These are phyloP conservation scores for Heliothis virescens DNA, from an alignment of 1,140 invertebrate genomes.

Conservation along the genomic window DNA sequence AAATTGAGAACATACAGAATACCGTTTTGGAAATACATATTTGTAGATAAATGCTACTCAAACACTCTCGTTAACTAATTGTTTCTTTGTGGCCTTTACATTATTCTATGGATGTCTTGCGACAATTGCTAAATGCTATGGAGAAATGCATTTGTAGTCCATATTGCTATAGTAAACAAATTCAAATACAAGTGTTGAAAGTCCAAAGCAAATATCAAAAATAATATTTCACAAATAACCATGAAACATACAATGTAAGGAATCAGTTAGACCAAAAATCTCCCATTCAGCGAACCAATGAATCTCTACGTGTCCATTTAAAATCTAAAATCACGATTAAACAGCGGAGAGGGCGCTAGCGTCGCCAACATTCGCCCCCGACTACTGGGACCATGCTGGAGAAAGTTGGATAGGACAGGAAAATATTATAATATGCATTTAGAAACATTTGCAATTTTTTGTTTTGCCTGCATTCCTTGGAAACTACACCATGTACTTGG, in stretches of 20 bases:
- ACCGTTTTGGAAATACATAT: too few species aligned
- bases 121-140: too few species aligned
- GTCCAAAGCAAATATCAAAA: too few species aligned
- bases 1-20: too few species aligned
- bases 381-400: slow-evolving; percentile 19
- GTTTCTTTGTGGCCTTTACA: too few species aligned
- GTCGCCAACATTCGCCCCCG: slow-evolving; percentile 53
- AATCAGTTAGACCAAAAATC: slow-evolving; percentile 46
- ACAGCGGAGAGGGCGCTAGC: slow-evolving; percentile 54
- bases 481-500: too few species aligned
- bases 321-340: slow-evolving; percentile 58
- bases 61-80: too few species aligned
- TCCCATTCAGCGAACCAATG: slow-evolving; percentile 45
- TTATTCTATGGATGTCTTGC: too few species aligned
- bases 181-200: too few species aligned
- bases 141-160: too few species aligned
- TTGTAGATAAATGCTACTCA: too few species aligned
- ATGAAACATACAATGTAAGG: slow-evolving; percentile 16
- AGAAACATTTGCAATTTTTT: background rate
- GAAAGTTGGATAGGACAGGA: background rate
- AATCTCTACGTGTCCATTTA: slow-evolving; percentile 55
- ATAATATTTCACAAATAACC: slow-evolving; percentile 7
- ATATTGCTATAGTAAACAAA: background rate
- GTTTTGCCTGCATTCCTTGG: background rate
- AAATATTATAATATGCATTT: background rate